Base-by-base conservation (phyloP, 2,797 vertebrate genomes). In the Sparidentex hasta region DNA sequence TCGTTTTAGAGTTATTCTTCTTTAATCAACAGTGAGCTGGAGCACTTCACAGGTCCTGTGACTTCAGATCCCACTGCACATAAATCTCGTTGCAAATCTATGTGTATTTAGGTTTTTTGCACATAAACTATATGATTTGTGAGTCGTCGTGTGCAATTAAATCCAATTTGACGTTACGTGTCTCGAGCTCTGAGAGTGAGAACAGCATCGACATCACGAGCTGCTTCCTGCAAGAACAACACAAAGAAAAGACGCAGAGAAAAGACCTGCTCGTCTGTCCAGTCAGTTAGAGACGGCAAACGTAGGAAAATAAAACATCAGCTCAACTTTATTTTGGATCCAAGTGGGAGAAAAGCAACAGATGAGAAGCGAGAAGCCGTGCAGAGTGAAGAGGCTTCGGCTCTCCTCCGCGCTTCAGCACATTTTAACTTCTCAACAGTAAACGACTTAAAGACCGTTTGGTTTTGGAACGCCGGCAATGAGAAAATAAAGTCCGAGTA, bases 401-500 rank as follows among this genome's bases (percentile, higher is more conserved):
- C 9, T 38, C 33, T 38, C 33, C 33, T 38, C 33, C 33, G 9
- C 33, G 6, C 33, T 38, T 38, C 33, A 38, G 33, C 33, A 38
- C 33, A 38, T 38, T 38, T 38, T 9, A 38, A 38, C 33, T 51
- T 44, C 59, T 47, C 27, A 20, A 21, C 17, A 47, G 12, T 20
- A 61, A 25, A 69, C 50, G 59, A 72, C 76, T 74, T 71, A 76
- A 81, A 68, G 71, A 44, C 76, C 18, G 44, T 56, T 70, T 70
- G 81, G 74, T 88, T 87, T 87, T 85, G 74, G 75, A 38, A 77
- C 63, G 41, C 64, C 56, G 63, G 25, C 66, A 44, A 12, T 48
- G n/a, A 66, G 71, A 63, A 38, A 59, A 80, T 71, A 46, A 82
- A 71, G 20, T 65, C 17, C 0, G 11, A 41, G 73, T 44, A 44